phyloP scores from a whole-genome alignment of 2,888 invertebrate species.

The Rhimphoctona megacephalus region DNA sequence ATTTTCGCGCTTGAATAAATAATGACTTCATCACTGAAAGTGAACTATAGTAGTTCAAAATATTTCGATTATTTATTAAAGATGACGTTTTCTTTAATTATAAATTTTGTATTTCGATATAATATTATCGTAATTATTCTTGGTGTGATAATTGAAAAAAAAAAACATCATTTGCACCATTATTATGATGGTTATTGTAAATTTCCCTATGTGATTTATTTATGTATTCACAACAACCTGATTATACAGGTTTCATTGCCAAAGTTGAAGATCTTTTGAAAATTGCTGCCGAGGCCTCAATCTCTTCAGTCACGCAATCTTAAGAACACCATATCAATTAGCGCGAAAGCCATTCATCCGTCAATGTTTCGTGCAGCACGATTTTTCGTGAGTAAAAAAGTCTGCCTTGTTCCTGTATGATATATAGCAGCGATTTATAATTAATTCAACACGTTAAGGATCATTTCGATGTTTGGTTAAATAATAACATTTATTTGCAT shows the following conservation, averaged over 20 bases:
- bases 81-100: neutral
- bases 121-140: neutral
- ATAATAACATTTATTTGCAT: neutral
- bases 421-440: neutral
- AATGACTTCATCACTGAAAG: too few relatives aligned
- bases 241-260: neutral
- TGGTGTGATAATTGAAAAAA: too few relatives aligned
- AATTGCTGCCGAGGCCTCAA: constrained; percentile 37
- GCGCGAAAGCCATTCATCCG: constrained; percentile 70
- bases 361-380: constrained; percentile 31
- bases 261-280: constrained; percentile 36
- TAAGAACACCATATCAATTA: constrained; percentile 73
- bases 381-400: constrained; percentile 11
- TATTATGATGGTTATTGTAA: neutral
- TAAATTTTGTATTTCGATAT: neutral
- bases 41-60: neutral
- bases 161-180: neutral
- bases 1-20: too few relatives aligned
- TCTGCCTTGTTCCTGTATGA: neutral
- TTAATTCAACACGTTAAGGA: constrained; percentile 5
- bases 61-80: neutral
- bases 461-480: neutral
- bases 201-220: neutral
- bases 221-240: neutral
- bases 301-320: constrained; percentile 66